phyloP scores from a whole-genome alignment of 2,888 invertebrate genomes.

The Entomobrya proxima region DNA sequence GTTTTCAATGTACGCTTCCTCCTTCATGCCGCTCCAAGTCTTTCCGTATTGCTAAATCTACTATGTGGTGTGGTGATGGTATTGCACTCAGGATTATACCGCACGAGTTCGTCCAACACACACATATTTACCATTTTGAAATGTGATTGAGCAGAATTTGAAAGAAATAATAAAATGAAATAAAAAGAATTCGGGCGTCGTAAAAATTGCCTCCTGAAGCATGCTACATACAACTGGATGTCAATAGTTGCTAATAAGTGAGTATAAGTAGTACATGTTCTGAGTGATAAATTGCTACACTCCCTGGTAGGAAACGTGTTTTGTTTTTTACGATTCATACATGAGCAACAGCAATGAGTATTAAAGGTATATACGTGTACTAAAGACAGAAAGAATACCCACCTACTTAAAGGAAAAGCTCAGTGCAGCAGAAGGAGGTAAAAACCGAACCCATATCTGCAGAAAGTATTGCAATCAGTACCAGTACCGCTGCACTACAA shows the following conservation, averaged over 20 bases:
- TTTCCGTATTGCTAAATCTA: not conserved
- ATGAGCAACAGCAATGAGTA: constrained; percentile 8
- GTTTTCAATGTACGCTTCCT: constrained; percentile 1
- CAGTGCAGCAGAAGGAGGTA: not conserved
- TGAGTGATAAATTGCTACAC: constrained; percentile 26
- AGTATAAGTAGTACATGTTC: constrained; percentile 15
- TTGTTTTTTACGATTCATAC: constrained; percentile 12
- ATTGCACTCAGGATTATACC: not conserved
- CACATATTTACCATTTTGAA: not conserved
- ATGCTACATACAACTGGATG: not conserved
- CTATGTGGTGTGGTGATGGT: not conserved
- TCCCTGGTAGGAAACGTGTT: constrained; percentile 41
- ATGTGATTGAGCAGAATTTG: constrained; percentile 29
- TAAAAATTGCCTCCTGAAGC: constrained; percentile 1
- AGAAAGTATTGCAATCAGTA: not conserved
- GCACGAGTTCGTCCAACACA: not conserved
- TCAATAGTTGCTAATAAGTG: constrained; percentile 31
- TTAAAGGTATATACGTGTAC: not conserved
- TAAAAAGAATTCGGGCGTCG: not conserved
- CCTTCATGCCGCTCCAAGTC: not conserved
- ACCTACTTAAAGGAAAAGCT: not conserved
- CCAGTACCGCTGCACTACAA: not conserved
- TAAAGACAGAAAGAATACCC: not conserved
- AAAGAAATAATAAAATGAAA: constrained; percentile 25
- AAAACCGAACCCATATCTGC: not conserved